These are phyloP conservation scores for Vipera latastei DNA, from an alignment of 2,797 vertebrate genomes.

Conservation along the genomic window DNA sequence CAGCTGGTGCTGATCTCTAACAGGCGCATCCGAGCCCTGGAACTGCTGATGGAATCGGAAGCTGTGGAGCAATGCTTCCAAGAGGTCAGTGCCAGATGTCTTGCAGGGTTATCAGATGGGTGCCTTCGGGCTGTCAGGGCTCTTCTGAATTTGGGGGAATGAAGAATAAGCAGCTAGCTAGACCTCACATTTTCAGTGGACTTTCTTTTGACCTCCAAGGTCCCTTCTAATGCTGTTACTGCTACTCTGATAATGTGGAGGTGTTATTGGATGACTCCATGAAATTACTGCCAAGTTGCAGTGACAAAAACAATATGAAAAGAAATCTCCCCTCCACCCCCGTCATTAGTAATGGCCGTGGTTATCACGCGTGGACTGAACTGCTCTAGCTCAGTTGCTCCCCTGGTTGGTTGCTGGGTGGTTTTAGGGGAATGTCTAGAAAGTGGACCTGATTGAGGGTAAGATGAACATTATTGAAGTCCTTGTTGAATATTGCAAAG, in stretches of 20 bases:
- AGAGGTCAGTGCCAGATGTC: conserved; percentile 73
- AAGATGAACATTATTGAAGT: not conserved
- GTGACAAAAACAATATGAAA: not conserved
- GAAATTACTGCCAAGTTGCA: not conserved
- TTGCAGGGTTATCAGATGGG: not conserved
- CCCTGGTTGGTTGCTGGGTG: not conserved
- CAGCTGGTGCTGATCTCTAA: conserved; percentile 86
- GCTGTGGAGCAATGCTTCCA: conserved; percentile 76
- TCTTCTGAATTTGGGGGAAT: not conserved
- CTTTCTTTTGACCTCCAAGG: not conserved
- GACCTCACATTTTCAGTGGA: not conserved
- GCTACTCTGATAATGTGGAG: not conserved
- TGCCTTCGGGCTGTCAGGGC: not conserved
- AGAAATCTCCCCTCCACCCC: not conserved
- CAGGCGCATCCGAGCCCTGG: conserved; percentile 78
- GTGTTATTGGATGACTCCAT: not conserved
- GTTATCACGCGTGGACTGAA: not conserved
- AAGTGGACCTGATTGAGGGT: not conserved
- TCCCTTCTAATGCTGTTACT: not conserved
- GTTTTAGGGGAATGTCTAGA: not conserved
- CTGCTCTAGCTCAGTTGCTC: not conserved
- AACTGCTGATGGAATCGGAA: conserved; percentile 79
- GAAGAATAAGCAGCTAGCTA: not conserved
- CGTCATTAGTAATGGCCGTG: not conserved
- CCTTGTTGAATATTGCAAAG: not conserved